Evolutionary conservation across 1,140 invertebrate genomes (phyloP), one percentile per base, ranked within the genome.

Genomic region (Hylaeus volcanicus): DNA sequence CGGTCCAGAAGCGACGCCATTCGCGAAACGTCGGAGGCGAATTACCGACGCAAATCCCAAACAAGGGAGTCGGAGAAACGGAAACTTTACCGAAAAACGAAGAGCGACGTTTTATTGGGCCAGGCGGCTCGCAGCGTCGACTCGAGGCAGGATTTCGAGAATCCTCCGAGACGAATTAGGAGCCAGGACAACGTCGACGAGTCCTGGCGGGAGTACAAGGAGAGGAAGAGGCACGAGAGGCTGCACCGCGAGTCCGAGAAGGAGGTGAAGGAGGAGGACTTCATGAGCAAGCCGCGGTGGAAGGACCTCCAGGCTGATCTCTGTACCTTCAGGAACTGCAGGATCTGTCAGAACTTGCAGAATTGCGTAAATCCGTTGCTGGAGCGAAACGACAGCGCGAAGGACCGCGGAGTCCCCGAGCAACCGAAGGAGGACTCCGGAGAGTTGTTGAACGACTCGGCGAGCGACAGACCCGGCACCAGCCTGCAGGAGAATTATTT

Each of bases 151-250:
- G 86, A 89, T n/a, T 48, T 72, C 66, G 76, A 69, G 41, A 84
- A 85, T 64, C 75, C 86, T 37, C 83, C 80, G 11, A 84, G 86
- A 61, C 75, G 89, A 1, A 83, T 86, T 9, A 87, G 82, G 55
- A 88, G 86, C 11, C 87, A 90, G 43, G 90, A 91, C 43, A 90
- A 90, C 37, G 74, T 91, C 5, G 89, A 92, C 37, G 82, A 88
- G 2, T 92, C 91, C 8, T 93, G 92, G 91, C 85, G 88, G 0
- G 91, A 92, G 63, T 93, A 91, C 69, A 92, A 90, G 73, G 91
- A 92, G 48, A 71, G 90, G 11, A 92, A 91, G 64, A 89, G 86
- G 48, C 81, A 82, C 2, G 90, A 92, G 48, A 83, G 83, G 8
- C 11, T 89, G 45, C 87, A 78, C 2, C 82, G 77, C 0, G 86